Percentiles rank a stretch among this genome's conserved stretches.
Evolutionary conservation across 30 jellyfish, hydroid and myxozoan genomes (phyloP).

Genomic region (Calvadosia cruxmelitensis): DNA sequence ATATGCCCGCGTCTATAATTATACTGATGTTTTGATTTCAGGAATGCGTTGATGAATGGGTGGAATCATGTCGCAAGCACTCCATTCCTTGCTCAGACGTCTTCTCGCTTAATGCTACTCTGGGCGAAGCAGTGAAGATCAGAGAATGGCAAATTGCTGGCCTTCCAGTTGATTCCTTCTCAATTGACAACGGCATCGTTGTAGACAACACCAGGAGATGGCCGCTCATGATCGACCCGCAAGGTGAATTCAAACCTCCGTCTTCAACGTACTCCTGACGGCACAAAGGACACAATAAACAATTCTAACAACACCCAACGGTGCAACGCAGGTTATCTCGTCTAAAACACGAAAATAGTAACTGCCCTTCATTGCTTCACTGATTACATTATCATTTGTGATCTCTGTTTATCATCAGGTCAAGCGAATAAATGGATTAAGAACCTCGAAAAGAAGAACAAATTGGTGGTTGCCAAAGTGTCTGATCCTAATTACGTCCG

Average conservation of each 20-base stretch:
- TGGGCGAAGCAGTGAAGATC: slow-evolving; percentile 87
- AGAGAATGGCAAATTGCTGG: slow-evolving; percentile 99
- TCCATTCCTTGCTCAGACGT: slow-evolving; percentile 67
- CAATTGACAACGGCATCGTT: slow-evolving; percentile 87
- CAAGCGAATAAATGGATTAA: slow-evolving; percentile 97
- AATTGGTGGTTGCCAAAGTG: slow-evolving; percentile 68
- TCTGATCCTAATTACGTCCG: slow-evolving; percentile 81
- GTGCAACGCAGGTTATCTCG: too few species aligned
- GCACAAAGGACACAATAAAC: too few species aligned
- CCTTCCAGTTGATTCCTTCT: slow-evolving; percentile 93
- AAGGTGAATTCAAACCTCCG: slow-evolving; percentile 65
- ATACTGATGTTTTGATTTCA: background rate
- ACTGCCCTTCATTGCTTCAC: too few species aligned
- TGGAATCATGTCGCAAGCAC: slow-evolving; percentile 36
- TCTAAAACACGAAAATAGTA: too few species aligned
- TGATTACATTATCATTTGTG: background rate
- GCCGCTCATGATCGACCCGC: slow-evolving; percentile 99
- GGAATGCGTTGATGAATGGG: slow-evolving; percentile 91
- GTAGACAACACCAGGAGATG: slow-evolving; percentile 83
- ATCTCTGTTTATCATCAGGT: slow-evolving; percentile 19
- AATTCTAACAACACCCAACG: too few species aligned
- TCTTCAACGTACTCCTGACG: too few species aligned
- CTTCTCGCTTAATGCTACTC: slow-evolving; percentile 66
- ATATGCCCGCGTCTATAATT: too few species aligned
- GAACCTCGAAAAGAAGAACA: slow-evolving; percentile 76